Conservation (phyloP, 2,113 vertebrate genomes). For the Vulpes lagopus region DNA sequence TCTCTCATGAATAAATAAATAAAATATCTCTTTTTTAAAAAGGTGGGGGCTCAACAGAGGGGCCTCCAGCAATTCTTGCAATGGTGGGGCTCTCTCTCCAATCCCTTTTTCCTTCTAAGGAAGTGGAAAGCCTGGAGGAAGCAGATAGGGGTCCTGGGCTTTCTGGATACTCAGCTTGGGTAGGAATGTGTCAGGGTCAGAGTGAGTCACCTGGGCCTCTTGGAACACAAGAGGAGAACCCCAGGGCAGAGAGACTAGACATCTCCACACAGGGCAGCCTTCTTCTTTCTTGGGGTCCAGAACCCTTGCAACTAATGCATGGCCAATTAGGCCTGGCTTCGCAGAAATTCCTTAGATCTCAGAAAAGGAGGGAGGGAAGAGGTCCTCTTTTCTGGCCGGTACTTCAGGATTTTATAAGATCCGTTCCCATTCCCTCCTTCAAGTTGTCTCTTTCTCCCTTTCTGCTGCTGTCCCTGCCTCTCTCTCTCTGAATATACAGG, state of each 20-base stretch:
- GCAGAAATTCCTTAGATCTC: background rate
- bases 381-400: background rate
- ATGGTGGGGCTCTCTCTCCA: background rate
- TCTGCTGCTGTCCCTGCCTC: background rate
- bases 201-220: background rate
- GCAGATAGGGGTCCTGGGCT: background rate
- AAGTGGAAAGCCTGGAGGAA: background rate
- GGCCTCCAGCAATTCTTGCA: background rate
- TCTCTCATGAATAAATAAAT: too few relatives aligned
- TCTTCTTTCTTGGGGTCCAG: background rate
- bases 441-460: background rate
- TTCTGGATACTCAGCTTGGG: background rate
- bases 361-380: background rate
- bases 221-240: background rate
- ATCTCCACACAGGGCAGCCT: background rate
- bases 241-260: background rate
- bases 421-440: background rate
- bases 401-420: slow-evolving; percentile 24
- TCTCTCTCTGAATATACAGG: background rate
- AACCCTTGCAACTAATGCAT: background rate
- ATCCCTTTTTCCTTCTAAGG: background rate
- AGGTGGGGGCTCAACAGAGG: background rate
- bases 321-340: background rate
- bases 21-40: too few relatives aligned
- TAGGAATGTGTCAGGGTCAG: background rate